Conservation (phyloP, 2,888 invertebrate species). For the Arctia plantaginis region DNA sequence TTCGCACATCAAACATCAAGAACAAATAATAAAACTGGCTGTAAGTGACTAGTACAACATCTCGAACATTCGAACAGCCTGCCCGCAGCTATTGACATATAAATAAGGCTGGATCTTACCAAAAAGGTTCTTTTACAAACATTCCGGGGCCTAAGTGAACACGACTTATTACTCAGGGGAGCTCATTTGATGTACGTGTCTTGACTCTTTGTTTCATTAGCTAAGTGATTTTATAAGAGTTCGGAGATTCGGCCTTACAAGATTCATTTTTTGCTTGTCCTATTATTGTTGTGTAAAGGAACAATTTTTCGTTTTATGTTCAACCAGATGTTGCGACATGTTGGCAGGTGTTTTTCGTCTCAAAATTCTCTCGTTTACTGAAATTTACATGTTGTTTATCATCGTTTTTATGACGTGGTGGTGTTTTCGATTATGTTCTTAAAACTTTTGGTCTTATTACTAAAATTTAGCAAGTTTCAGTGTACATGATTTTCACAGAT, state of each 20-base stretch:
- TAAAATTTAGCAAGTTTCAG: not conserved
- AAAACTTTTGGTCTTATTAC: not conserved
- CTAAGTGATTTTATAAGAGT: slow-evolving; percentile 47
- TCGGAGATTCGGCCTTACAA: slow-evolving; percentile 21
- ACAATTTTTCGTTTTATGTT: slow-evolving; percentile 15
- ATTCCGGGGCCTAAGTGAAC: slow-evolving; percentile 32
- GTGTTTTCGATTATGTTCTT: not conserved
- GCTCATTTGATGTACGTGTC: slow-evolving; percentile 39
- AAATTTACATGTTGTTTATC: not conserved
- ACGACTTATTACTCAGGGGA: slow-evolving; percentile 37
- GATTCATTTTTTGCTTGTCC: slow-evolving; percentile 21
- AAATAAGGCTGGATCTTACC: slow-evolving; percentile 27
- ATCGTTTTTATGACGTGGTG: not conserved
- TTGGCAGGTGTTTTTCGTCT: slow-evolving; percentile 13
- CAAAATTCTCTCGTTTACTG: slow-evolving; percentile 2
- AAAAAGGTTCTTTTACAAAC: slow-evolving; percentile 31
- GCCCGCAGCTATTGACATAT: slow-evolving; percentile 22
- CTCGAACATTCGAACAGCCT: slow-evolving; percentile 17
- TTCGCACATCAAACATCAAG: slow-evolving; percentile 17
- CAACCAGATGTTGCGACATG: slow-evolving; percentile 5
- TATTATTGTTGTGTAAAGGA: slow-evolving; percentile 13
- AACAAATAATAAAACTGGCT: slow-evolving; percentile 26
- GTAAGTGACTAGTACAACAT: slow-evolving; percentile 20
- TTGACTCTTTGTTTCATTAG: slow-evolving; percentile 51
- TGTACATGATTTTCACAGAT: not conserved